Conservation (phyloP, 2,888 invertebrate genomes). For the Tachina grossa region DNA sequence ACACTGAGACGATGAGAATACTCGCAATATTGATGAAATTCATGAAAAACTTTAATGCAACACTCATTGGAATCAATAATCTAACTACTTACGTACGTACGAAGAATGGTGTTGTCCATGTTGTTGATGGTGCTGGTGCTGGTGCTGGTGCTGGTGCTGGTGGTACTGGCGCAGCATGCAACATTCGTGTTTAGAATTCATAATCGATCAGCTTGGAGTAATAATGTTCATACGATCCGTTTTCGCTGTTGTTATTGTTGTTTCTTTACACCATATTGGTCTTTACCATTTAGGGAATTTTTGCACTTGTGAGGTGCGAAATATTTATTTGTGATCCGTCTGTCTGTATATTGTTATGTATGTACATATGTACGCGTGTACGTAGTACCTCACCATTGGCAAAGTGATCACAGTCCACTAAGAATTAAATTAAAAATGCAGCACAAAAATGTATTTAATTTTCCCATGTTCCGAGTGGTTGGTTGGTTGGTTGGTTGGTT, state of each 20-base stretch:
- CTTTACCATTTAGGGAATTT: conserved; percentile 68
- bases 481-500: conserved; percentile 22
- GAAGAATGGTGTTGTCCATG: conserved; percentile 16
- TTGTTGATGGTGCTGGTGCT: conserved; percentile 1
- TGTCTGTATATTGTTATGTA: conserved; percentile 14
- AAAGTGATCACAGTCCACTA: conserved; percentile 39
- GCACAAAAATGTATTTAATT: conserved; percentile 62
- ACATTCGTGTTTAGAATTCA: conserved; percentile 77
- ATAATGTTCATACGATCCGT: conserved; percentile 28
- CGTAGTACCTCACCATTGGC: conserved; percentile 28
- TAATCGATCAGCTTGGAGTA: conserved; percentile 74
- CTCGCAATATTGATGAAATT: conserved; percentile 48
- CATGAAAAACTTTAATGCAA: conserved; percentile 44
- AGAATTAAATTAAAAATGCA: conserved; percentile 67
- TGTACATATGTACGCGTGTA: not conserved
- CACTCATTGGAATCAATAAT: conserved; percentile 9
- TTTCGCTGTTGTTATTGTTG: conserved; percentile 44
- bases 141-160: conserved; percentile 35
- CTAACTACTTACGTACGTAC: not conserved
- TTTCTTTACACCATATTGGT: conserved; percentile 58
- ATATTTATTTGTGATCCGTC: conserved; percentile 57
- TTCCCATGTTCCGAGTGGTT: conserved; percentile 63
- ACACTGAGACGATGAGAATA: conserved; percentile 43
- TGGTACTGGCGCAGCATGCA: conserved; percentile 71
- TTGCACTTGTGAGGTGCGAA: conserved; percentile 69